Conservation (phyloP, 2,797 vertebrate species). For the Iguana delicatissima region DNA sequence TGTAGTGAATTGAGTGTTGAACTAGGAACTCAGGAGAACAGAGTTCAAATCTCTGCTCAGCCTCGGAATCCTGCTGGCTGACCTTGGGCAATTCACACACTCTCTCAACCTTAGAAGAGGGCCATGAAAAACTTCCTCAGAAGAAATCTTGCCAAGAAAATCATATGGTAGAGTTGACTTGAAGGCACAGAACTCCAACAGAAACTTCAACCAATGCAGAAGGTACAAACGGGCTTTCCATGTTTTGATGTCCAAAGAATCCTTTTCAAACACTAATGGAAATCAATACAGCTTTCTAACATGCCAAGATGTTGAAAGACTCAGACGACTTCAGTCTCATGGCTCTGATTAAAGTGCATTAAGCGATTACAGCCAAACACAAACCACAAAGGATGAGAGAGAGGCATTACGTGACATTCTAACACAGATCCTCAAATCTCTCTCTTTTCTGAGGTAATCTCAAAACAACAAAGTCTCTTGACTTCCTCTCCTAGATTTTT, state of each 20-base stretch:
- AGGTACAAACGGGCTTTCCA: slow-evolving; percentile 3
- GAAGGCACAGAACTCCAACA: background rate
- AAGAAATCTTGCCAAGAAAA: no score
- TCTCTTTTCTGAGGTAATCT: background rate
- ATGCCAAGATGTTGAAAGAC: slow-evolving; percentile 19
- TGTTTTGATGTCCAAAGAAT: background rate
- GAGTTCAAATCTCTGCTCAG: no score
- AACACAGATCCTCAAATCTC: no score
- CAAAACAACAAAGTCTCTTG: background rate
- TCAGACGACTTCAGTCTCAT: background rate
- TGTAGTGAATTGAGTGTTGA: no score
- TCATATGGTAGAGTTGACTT: no score
- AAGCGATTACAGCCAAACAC: slow-evolving; percentile 24
- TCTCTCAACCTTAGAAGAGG: no score
- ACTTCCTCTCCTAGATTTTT: background rate
- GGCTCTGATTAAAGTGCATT: slow-evolving; percentile 31
- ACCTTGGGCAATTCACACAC: no score
- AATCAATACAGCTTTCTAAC: rapidly evolving
- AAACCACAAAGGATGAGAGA: slow-evolving; percentile 10
- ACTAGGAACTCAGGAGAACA: no score
- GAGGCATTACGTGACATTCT: background rate
- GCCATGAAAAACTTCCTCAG: no score
- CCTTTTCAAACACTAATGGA: background rate
- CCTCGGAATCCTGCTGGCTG: no score
- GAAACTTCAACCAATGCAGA: no score